Conservation (phyloP, 2,113 vertebrate species). For the Chlorocebus sabaeus region DNA sequence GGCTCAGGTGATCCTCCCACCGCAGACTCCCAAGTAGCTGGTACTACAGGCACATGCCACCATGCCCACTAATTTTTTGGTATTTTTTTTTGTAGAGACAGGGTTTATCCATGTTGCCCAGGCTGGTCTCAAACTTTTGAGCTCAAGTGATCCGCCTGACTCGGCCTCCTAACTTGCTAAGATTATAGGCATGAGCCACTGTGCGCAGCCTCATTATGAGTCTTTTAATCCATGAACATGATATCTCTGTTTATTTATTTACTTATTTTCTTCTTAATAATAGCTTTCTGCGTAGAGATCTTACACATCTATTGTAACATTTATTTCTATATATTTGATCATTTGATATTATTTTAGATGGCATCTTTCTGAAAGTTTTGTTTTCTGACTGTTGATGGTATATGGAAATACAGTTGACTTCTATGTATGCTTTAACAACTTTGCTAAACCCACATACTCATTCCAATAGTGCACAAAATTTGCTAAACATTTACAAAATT, state of each 20-base stretch:
- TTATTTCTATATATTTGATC: background rate
- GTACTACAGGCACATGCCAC: too few relatives aligned
- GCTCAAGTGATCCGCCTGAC: too few relatives aligned
- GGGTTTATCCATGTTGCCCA: too few relatives aligned
- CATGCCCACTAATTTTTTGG: too few relatives aligned
- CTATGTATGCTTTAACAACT: background rate
- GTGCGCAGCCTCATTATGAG: background rate
- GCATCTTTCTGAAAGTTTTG: conserved; percentile 1
- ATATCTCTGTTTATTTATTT: background rate
- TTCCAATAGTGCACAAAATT: background rate
- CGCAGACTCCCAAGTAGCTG: too few relatives aligned
- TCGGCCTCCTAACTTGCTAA: too few relatives aligned
- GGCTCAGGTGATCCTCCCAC: too few relatives aligned
- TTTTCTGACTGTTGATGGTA: background rate
- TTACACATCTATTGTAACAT: background rate
- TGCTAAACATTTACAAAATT: background rate
- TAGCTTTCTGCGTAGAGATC: background rate
- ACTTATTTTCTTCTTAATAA: conserved; percentile 43
- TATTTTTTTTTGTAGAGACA: too few relatives aligned
- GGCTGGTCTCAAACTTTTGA: too few relatives aligned
- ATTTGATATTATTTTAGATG: conserved; percentile 8
- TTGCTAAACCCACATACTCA: background rate
- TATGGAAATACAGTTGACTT: background rate
- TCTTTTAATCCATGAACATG: background rate
- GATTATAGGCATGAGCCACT: too few relatives aligned